Conservation (phyloP, 2,113 vertebrate genomes). For the Turnix velox region DNA sequence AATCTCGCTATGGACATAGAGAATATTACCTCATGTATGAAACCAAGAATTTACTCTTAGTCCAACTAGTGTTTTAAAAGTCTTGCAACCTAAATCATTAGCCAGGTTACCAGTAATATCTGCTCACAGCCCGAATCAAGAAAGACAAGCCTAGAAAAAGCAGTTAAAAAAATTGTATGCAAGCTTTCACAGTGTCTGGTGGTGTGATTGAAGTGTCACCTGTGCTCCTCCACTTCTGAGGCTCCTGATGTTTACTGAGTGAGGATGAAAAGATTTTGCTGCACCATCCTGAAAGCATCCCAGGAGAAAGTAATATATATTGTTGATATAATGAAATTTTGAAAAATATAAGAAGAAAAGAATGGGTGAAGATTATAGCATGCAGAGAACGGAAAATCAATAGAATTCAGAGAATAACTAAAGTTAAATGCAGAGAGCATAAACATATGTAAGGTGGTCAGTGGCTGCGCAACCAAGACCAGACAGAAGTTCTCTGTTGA, state of each 20-base stretch:
- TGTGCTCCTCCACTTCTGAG: not conserved
- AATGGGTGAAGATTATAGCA: not conserved
- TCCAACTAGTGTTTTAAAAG: not conserved
- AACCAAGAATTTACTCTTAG: not conserved
- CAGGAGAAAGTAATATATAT: too few relatives aligned
- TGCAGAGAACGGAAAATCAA: not conserved
- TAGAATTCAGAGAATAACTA: not conserved
- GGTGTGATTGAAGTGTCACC: fast-evolving
- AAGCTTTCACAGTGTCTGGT: not conserved
- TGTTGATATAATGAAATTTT: not conserved
- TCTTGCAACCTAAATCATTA: not conserved
- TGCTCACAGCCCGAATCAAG: not conserved
- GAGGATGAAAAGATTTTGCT: not conserved
- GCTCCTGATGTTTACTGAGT: not conserved
- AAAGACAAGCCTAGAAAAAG: fast-evolving
- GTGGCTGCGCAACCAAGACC: not conserved
- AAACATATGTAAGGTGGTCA: not conserved
- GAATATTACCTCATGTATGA: not conserved
- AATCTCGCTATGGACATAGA: not conserved
- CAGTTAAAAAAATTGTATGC: not conserved
- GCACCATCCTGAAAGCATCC: not conserved
- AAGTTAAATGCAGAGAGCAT: not conserved
- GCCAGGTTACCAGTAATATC: not conserved
- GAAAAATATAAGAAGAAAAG: not conserved
- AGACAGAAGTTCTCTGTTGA: not conserved